phyloP scores from a whole-genome alignment of 1,140 invertebrate genomes.

The Drosophila nasuta region DNA sequence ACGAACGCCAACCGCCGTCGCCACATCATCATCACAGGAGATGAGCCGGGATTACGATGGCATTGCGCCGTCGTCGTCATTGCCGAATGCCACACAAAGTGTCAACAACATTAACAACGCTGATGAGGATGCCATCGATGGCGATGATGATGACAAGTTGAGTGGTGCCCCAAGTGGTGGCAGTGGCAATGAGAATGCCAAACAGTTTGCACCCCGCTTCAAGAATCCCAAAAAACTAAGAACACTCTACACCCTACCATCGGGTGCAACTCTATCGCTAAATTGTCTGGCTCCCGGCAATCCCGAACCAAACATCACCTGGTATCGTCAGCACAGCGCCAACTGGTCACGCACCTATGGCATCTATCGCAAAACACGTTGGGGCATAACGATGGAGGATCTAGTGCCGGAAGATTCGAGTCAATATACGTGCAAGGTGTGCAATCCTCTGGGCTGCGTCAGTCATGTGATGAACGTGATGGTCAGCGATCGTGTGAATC shows the following conservation, averaged over 20 bases:
- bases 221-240: constrained; percentile 56
- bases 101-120: not conserved
- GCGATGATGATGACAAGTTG: constrained; percentile 54
- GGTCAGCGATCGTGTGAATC: constrained; percentile 79
- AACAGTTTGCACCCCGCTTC: constrained; percentile 52
- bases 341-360: constrained; percentile 86
- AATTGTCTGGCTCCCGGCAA: constrained; percentile 90
- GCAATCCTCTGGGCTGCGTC: constrained; percentile 92
- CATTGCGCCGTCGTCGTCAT: not conserved
- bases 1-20: constrained; percentile 32
- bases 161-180: not conserved
- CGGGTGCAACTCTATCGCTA: constrained; percentile 88
- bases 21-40: constrained; percentile 46
- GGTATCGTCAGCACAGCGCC: constrained; percentile 90
- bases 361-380: constrained; percentile 86
- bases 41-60: constrained; percentile 74
- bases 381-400: constrained; percentile 90
- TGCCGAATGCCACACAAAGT: constrained; percentile 4
- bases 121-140: constrained; percentile 19
- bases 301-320: constrained; percentile 91
- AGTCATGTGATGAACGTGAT: constrained; percentile 88
- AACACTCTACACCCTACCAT: constrained; percentile 87
- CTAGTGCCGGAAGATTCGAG: constrained; percentile 91
- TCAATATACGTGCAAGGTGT: constrained; percentile 94
- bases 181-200: constrained; percentile 15